Percentiles rank a stretch among this genome's conserved stretches.
phyloP scores from a whole-genome alignment of 1,140 invertebrate genomes.

The Lutraria rhynchaena region DNA sequence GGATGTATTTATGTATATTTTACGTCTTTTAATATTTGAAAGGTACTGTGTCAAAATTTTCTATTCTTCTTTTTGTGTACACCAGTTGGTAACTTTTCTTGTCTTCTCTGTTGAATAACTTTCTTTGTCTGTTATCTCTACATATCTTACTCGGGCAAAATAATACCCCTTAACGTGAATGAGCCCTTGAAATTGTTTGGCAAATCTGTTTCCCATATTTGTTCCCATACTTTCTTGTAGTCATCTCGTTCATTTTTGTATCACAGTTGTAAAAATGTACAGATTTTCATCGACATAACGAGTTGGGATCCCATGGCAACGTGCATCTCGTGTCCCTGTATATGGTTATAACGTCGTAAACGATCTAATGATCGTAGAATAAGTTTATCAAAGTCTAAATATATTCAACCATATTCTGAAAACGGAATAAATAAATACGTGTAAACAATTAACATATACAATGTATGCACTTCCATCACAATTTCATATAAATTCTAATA shows the following conservation, averaged over 20 bases:
- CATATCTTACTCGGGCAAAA: slow-evolving; percentile 31
- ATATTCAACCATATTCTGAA: slow-evolving; percentile 49
- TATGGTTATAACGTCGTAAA: slow-evolving; percentile 25
- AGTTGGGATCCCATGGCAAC: slow-evolving; percentile 34
- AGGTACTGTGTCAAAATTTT: no score
- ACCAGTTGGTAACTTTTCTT: no score
- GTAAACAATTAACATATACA: neutral
- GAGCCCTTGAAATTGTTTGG: slow-evolving; percentile 27
- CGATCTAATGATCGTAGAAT: slow-evolving; percentile 22
- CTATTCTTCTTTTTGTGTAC: no score
- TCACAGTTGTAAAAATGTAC: slow-evolving; percentile 34
- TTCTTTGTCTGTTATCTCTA: no score
- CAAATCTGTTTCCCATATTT: slow-evolving; percentile 26
- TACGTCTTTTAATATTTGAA: no score
- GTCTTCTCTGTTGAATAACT: no score
- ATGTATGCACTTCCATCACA: neutral
- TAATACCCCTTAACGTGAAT: slow-evolving; percentile 53
- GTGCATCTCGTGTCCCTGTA: slow-evolving; percentile 30
- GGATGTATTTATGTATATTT: no score
- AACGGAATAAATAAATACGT: slow-evolving; percentile 2
- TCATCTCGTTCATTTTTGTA: slow-evolving; percentile 27
- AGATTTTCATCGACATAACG: slow-evolving; percentile 36
- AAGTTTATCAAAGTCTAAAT: slow-evolving; percentile 49
- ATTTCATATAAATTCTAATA: neutral
- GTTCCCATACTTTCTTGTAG: slow-evolving; percentile 32